Evolutionary conservation across 2,113 vertebrate genomes (phyloP).

Genomic region (Mungos mungo): DNA sequence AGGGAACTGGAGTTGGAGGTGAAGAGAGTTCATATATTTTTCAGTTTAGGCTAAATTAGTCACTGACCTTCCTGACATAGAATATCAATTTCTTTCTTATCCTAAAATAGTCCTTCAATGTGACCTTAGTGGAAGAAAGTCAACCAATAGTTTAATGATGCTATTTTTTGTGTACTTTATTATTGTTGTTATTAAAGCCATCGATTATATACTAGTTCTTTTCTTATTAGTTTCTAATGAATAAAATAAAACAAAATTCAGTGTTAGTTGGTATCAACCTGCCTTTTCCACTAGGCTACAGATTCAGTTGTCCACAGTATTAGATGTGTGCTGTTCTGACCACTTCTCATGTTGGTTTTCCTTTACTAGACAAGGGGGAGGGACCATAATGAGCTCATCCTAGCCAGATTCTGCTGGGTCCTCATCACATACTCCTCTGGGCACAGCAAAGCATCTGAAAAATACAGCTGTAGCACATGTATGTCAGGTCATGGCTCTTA

Average conservation of each 20-base stretch:
- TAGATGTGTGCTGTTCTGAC: background rate
- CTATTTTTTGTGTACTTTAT: background rate
- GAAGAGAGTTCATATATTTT: background rate
- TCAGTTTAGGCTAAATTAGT: background rate
- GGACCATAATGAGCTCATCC: background rate
- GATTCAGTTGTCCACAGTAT: background rate
- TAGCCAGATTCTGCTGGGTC: background rate
- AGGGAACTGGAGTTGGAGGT: background rate
- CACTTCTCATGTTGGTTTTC: background rate
- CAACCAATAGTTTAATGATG: background rate
- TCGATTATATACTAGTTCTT: background rate
- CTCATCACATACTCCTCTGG: background rate
- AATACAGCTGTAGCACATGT: background rate
- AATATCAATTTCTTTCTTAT: conserved; percentile 10
- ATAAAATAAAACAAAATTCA: conserved; percentile 17
- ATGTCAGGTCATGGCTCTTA: background rate
- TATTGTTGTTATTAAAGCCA: background rate
- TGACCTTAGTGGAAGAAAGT: background rate
- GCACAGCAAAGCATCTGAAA: background rate
- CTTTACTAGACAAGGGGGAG: background rate
- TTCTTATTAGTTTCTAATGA: conserved; percentile 26
- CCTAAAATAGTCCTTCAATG: background rate
- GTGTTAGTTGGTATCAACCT: background rate
- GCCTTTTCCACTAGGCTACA: background rate
- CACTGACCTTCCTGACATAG: background rate